Percentiles rank a stretch among this genome's conserved stretches.
These are phyloP conservation scores for Clupea harengus DNA, from an alignment of 2,113 vertebrate species.

Conservation along the genomic window DNA sequence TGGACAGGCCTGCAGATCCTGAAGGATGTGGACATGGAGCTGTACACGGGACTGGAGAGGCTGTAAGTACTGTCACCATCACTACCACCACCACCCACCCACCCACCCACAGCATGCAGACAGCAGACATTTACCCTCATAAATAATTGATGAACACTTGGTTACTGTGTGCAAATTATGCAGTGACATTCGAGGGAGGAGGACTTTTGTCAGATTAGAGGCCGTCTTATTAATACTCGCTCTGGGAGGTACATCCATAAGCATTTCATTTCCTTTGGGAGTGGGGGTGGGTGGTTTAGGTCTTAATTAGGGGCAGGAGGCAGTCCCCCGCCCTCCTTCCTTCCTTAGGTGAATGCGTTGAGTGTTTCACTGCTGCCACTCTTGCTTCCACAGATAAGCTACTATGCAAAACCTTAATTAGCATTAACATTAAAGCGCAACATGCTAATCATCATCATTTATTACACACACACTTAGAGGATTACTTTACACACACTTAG, in stretches of 20 bases:
- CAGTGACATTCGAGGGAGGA: background rate
- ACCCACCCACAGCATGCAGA: background rate
- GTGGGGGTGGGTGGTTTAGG: background rate
- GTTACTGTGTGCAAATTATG: background rate
- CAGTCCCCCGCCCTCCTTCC: background rate
- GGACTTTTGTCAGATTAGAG: background rate
- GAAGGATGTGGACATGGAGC: constrained; percentile 96
- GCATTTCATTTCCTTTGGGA: background rate
- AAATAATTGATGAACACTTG: background rate
- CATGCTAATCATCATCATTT: too few species aligned
- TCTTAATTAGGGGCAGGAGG: background rate
- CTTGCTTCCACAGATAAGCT: too few species aligned
- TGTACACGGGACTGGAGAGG: constrained; percentile 93
- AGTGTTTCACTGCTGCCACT: too few species aligned
- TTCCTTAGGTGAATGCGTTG: too few species aligned
- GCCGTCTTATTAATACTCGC: background rate
- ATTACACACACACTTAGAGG: too few species aligned
- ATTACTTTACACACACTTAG: too few species aligned
- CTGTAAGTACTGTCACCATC: constrained; percentile 79
- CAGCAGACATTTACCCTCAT: background rate
- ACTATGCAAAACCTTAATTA: too few species aligned
- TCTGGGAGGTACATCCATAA: too few species aligned
- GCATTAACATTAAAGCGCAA: too few species aligned
- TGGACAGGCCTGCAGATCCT: constrained; percentile 92
- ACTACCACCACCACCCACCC: background rate